Evolutionary conservation across 2,797 vertebrate genomes (phyloP).

Genomic region (Atherinosoma microstoma): DNA sequence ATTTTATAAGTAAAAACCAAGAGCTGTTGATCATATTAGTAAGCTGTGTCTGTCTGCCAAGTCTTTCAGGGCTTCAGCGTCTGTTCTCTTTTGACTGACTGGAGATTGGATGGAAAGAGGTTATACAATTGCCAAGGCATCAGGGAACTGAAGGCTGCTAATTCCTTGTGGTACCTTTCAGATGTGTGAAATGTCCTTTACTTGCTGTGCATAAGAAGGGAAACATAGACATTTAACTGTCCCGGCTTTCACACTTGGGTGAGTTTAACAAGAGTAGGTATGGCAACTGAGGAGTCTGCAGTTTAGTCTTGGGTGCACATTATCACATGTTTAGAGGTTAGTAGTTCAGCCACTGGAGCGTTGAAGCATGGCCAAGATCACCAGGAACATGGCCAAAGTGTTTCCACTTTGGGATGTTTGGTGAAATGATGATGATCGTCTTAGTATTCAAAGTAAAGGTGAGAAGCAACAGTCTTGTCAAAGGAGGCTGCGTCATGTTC

Average conservation of each 20-base stretch:
- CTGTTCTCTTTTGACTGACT: constrained; percentile 25
- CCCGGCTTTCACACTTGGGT: background rate
- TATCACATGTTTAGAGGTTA: constrained; percentile 6
- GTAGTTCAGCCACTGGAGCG: background rate
- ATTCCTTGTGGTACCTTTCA: constrained; percentile 35
- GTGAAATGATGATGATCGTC: background rate
- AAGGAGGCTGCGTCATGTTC: constrained; percentile 15
- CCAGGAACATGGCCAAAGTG: background rate
- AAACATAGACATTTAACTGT: constrained; percentile 3
- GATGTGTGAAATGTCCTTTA: constrained; percentile 18
- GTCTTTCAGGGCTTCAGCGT: background rate
- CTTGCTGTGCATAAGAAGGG: background rate
- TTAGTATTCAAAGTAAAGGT: constrained; percentile 6
- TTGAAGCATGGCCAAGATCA: background rate
- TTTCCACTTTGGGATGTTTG: constrained; percentile 25
- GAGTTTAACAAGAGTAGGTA: background rate
- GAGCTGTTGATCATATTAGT: constrained; percentile 11
- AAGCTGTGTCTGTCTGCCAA: constrained; percentile 10
- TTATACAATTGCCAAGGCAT: constrained; percentile 12
- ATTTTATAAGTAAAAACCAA: constrained; percentile 43
- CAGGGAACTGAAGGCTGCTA: constrained; percentile 15
- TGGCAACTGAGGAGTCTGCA: background rate
- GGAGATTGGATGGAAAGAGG: constrained; percentile 14
- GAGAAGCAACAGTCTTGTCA: background rate
- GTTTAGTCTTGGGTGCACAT: background rate